Evolutionary conservation across 2,113 vertebrate species (phyloP).

Genomic region (Holacanthus passer): DNA sequence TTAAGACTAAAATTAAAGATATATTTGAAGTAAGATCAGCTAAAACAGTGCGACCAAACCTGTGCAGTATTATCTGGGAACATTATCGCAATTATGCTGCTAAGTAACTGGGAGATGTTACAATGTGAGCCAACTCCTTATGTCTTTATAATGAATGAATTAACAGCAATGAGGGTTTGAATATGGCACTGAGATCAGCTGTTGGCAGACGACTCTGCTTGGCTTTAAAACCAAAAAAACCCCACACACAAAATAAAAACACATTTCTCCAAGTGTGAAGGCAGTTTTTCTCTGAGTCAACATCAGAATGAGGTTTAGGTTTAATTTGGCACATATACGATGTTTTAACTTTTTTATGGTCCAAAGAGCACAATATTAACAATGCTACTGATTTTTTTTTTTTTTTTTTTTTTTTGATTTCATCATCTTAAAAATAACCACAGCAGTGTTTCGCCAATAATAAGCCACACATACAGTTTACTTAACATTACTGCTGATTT

Average conservation of each 20-base stretch:
- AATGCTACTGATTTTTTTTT: not conserved
- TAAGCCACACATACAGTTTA: not conserved
- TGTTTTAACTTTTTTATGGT: not conserved
- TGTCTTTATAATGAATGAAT: not conserved
- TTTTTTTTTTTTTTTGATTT: no score
- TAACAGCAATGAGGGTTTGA: not conserved
- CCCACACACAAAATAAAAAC: not conserved
- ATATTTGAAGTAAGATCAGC: not conserved
- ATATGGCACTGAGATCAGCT: constrained; percentile 53
- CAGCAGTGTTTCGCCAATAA: not conserved
- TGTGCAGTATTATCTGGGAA: not conserved
- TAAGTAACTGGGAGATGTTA: not conserved
- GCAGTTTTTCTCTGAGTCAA: constrained; percentile 1
- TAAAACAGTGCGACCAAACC: not conserved
- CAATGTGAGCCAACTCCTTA: not conserved
- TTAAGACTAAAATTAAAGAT: not conserved
- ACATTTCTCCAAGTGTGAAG: not conserved
- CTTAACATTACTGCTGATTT: not conserved
- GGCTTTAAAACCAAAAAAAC: not conserved
- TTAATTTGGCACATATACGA: constrained; percentile 38
- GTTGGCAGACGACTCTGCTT: constrained; percentile 14
- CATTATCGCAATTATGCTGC: not conserved
- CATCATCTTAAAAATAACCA: not conserved
- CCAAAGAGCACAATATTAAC: not conserved
- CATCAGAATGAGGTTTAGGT: constrained; percentile 16